These are phyloP conservation scores for Eremobia ochroleuca DNA, from an alignment of 2,888 invertebrate genomes.

Conservation along the genomic window DNA sequence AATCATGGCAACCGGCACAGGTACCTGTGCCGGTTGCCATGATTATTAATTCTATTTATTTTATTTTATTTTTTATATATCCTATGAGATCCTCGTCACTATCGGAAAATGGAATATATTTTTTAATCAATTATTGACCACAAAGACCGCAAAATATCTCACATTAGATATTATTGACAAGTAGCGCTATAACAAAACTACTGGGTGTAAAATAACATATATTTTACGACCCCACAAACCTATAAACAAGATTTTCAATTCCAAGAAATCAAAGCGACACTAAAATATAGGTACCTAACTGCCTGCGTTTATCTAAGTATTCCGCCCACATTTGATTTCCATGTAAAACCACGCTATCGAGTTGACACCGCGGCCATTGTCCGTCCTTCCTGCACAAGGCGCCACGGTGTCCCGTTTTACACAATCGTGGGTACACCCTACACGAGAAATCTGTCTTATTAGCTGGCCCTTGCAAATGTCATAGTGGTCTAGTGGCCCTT, in stretches of 20 bases:
- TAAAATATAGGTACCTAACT: constrained; percentile 20
- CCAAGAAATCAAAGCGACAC: constrained; percentile 24
- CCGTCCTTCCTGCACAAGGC: constrained; percentile 80
- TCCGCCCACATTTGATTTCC: constrained; percentile 60
- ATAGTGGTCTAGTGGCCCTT: constrained; percentile 69
- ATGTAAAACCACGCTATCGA: constrained; percentile 72
- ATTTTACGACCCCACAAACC: constrained; percentile 19
- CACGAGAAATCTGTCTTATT: constrained; percentile 85
- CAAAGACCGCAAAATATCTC: background rate
- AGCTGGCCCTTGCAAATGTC: constrained; percentile 81
- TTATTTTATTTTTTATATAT: no score
- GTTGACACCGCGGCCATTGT: constrained; percentile 81
- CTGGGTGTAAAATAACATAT: constrained; percentile 7
- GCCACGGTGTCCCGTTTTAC: constrained; percentile 78
- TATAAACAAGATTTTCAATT: constrained; percentile 36
- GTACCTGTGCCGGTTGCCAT: no score
- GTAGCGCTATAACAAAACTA: constrained; percentile 10
- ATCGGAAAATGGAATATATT: background rate
- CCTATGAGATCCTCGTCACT: background rate
- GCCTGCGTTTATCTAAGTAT: constrained; percentile 25
- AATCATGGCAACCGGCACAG: background rate
- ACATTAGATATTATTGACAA: background rate
- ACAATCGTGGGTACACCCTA: constrained; percentile 79
- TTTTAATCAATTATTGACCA: background rate
- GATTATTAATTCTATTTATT: no score